Evolutionary conservation across 2,888 invertebrate genomes (phyloP), one percentile per base, ranked within the genome.

Genomic region (Aspidapion aeneum): DNA sequence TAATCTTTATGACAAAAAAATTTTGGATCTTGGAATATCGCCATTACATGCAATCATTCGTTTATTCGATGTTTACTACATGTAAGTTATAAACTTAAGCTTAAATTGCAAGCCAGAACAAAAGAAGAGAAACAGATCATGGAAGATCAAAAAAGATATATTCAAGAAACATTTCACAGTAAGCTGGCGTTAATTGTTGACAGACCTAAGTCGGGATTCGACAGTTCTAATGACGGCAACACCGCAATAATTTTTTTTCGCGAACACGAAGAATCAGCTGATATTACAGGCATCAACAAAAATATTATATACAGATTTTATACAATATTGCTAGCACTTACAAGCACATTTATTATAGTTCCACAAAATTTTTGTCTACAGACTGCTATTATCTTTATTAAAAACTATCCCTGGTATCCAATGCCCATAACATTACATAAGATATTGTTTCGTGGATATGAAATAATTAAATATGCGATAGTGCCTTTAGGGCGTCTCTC

Each of bases 401-500:
- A 35, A 17, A 5, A 54, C 21, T 54, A 60, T 18, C 52, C 60
- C 18, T 54, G 54, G 20, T 60, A 16, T 21, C 52, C 52, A 20
- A 51, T 52, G 52, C 52, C 52, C n/a, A 19, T 52, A 58, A 58
- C 58, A 22, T 19, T 60, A 54, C 55, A 60, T 17, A 60, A 60
- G 52, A 60, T 60, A 18, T 54, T 60, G 35, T 55, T 60, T 18
- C 55, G 54, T 48, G 55, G 60, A 21, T 18, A 17, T 17, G 22
- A 60, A 55, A 55, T 60, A 18, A 21, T 60, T 18, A n/a, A 60
- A 55, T 18, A 54, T 55, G 21, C n/a, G 18, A 22, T 55, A 55
- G 60, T 60, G 60, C 60, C 60, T 35, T 55, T 60, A 20, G 35
- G 60, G 9, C 21, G 20, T 17, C 59, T 55, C 19, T 60, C 51